A percentile compares a stretch with the other conserved stretches of the same genome.
phyloP scores from a whole-genome alignment of 92 coral and sea anemone species.

The Plumapathes pennacea region DNA sequence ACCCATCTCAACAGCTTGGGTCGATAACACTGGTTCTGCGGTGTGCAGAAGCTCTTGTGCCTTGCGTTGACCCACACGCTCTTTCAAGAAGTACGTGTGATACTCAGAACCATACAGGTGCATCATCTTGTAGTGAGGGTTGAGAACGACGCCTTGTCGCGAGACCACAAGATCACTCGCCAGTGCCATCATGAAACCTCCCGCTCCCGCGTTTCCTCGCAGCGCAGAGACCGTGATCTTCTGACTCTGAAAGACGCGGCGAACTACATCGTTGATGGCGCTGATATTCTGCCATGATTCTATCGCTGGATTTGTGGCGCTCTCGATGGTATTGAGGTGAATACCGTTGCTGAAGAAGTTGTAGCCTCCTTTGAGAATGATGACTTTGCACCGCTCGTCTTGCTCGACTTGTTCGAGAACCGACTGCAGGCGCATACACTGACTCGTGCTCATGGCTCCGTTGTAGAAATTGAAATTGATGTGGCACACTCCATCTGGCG shows the following conservation, averaged over 20 bases:
- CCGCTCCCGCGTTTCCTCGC: constrained; percentile 81
- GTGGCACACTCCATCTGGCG: constrained; percentile 68
- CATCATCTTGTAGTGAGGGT: constrained; percentile 75
- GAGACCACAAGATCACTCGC: constrained; percentile 71
- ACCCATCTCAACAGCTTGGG: constrained; percentile 54
- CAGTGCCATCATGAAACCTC: constrained; percentile 79
- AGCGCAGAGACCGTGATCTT: constrained; percentile 67
- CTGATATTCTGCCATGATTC: constrained; percentile 78
- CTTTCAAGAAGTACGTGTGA: constrained; percentile 67
- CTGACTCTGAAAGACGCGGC: constrained; percentile 55
- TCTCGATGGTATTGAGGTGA: constrained; percentile 64
- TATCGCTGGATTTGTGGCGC: constrained; percentile 41
- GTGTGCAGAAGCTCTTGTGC: constrained; percentile 31
- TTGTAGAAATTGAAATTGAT: constrained; percentile 72
- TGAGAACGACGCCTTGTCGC: constrained; percentile 72
- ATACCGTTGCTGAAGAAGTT: constrained; percentile 81
- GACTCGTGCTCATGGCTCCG: constrained; percentile 79
- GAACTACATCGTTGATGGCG: constrained; percentile 71
- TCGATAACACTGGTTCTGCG: constrained; percentile 43
- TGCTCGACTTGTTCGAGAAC: constrained; percentile 40
- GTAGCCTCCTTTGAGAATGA: constrained; percentile 67
- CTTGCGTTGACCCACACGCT: constrained; percentile 48
- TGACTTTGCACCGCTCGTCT: constrained; percentile 55
- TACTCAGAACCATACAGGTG: constrained; percentile 72
- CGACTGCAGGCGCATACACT: constrained; percentile 48